Evolutionary conservation across 2,888 invertebrate genomes (phyloP).

Genomic region (Eupithecia centaureata): DNA sequence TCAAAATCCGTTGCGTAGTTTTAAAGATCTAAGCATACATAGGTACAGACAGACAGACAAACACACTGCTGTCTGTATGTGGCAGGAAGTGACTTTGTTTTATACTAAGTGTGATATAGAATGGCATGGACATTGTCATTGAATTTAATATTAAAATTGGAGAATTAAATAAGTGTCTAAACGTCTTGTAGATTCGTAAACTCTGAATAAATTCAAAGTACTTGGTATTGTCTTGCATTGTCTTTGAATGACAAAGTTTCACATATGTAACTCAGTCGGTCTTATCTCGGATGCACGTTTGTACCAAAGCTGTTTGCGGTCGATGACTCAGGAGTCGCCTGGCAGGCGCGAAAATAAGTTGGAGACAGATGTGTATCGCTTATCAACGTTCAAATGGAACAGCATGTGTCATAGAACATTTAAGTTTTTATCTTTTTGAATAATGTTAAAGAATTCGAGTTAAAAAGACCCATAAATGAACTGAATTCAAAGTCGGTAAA

Average conservation of each 20-base stretch:
- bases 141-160: background rate
- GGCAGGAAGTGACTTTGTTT: no score
- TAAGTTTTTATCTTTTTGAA: conserved; percentile 1
- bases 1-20: no score
- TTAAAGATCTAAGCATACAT: no score
- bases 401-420: conserved; percentile 23
- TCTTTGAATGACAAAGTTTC: conserved; percentile 1
- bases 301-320: conserved; percentile 24
- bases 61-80: no score
- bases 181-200: background rate
- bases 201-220: background rate
- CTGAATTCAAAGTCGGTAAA: conserved; percentile 2
- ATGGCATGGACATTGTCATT: background rate
- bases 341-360: conserved; percentile 32
- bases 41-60: no score
- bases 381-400: conserved; percentile 32
- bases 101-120: no score
- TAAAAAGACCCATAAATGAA: background rate
- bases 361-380: conserved; percentile 34
- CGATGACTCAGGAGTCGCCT: conserved; percentile 32
- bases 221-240: no score
- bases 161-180: background rate
- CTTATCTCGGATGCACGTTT: conserved; percentile 21
- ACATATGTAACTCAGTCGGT: conserved; percentile 10
- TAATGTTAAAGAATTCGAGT: background rate